Conservation (phyloP, 64 coral and sea anemone genomes). For the Acropora yongei region DNA sequence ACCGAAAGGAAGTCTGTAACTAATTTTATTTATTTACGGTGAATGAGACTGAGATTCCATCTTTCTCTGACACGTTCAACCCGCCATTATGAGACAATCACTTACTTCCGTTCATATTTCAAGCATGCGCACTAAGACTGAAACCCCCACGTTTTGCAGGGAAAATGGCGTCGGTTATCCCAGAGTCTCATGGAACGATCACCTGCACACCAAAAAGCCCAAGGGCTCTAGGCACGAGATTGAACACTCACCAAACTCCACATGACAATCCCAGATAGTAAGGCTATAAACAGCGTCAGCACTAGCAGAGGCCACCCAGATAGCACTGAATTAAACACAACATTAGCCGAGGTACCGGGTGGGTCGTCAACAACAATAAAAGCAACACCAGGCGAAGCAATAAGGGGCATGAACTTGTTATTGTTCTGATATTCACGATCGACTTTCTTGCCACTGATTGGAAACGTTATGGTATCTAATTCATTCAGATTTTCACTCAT, state of each 20-base stretch:
- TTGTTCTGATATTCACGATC: conserved; percentile 70
- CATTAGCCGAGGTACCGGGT: conserved; percentile 78
- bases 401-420: conserved; percentile 78
- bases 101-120: too few relatives aligned
- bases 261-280: conserved; percentile 93
- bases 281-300: conserved; percentile 85
- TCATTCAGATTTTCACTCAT: conserved; percentile 13
- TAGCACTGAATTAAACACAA: conserved; percentile 84
- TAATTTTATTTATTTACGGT: too few relatives aligned
- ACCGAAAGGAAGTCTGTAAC: too few relatives aligned
- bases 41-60: too few relatives aligned
- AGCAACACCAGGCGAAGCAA: conserved; percentile 86
- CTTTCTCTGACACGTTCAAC: too few relatives aligned
- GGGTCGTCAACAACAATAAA: conserved; percentile 90
- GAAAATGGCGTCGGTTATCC: too few relatives aligned
- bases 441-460: conserved; percentile 82
- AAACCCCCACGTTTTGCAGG: too few relatives aligned
- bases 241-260: conserved; percentile 87
- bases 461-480: conserved; percentile 74
- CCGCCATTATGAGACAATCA: too few relatives aligned
- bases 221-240: too few relatives aligned
- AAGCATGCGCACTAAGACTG: too few relatives aligned
- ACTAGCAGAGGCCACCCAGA: conserved; percentile 89
- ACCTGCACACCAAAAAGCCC: too few relatives aligned
- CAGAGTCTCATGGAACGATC: too few relatives aligned